phyloP scores from a whole-genome alignment of 2,797 vertebrate genomes.

The Xenopus petersii region DNA sequence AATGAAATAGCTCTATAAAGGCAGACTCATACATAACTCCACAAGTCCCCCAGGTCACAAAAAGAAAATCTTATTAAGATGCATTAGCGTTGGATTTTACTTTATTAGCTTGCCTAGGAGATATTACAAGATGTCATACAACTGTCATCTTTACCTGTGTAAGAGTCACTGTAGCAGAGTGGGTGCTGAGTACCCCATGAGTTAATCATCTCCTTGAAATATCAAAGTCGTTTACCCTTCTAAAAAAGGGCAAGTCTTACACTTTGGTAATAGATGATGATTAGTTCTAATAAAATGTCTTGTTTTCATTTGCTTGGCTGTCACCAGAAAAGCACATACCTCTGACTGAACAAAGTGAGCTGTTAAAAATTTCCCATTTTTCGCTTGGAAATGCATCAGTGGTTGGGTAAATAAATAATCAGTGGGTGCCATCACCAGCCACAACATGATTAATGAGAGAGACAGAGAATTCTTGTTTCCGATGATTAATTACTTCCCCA shows the following conservation, averaged over 20 bases:
- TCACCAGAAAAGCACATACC: conserved; percentile 47
- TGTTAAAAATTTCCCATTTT: conserved; percentile 41
- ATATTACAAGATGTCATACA: no score
- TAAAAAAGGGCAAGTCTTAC: conserved; percentile 2
- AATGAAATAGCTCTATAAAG: no score
- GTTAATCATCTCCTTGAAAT: no score
- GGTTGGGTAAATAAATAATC: conserved; percentile 77
- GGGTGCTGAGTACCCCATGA: no score
- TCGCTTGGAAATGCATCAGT: conserved; percentile 70
- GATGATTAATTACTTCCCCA: conserved; percentile 35
- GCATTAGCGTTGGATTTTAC: no score
- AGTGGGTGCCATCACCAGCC: conserved; percentile 64
- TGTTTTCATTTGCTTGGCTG: conserved; percentile 50
- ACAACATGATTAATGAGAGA: conserved; percentile 66
- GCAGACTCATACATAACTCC: no score
- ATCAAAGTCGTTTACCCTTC: no score
- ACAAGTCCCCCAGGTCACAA: no score
- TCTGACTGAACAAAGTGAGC: conserved; percentile 54
- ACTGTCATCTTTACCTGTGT: no score
- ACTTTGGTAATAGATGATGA: conserved; percentile 5
- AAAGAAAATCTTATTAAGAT: no score
- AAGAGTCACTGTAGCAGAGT: no score
- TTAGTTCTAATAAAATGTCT: conserved; percentile 50
- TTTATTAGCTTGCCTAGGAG: no score
- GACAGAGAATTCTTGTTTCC: conserved; percentile 55